These are phyloP conservation scores for Agelastica alni DNA, from an alignment of 2,888 invertebrate genomes.

Conservation along the genomic window DNA sequence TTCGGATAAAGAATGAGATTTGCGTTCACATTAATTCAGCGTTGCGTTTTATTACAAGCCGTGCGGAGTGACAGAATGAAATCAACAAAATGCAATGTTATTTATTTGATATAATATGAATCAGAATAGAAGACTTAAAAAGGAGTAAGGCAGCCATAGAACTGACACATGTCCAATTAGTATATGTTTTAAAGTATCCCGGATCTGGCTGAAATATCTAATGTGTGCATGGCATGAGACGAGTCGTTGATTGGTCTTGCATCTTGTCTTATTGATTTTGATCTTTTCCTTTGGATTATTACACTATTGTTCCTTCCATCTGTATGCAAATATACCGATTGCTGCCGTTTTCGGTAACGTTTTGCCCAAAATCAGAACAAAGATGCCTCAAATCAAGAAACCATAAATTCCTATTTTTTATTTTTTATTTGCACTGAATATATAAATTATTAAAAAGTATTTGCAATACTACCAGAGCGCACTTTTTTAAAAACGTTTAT, in stretches of 20 bases:
- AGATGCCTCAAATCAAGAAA: slow-evolving; percentile 10
- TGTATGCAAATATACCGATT: slow-evolving; percentile 46
- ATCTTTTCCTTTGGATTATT: slow-evolving; percentile 50
- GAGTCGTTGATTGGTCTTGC: slow-evolving; percentile 29
- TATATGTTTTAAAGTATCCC: slow-evolving; percentile 55
- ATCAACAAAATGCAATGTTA: slow-evolving; percentile 42
- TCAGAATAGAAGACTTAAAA: slow-evolving; percentile 52
- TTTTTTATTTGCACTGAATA: too few relatives aligned
- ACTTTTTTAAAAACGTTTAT: too few relatives aligned
- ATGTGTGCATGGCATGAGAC: slow-evolving; percentile 40
- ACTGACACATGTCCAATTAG: slow-evolving; percentile 56
- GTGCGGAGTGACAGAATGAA: slow-evolving; percentile 32
- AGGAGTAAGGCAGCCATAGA: slow-evolving; percentile 50
- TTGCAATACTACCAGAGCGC: too few relatives aligned
- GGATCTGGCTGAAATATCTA: slow-evolving; percentile 51
- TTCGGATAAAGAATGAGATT: too few relatives aligned
- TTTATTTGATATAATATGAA: slow-evolving; percentile 48
- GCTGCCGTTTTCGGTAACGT: slow-evolving; percentile 33
- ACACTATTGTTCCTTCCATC: slow-evolving; percentile 52
- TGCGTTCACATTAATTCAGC: too few relatives aligned
- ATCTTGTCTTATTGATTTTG: slow-evolving; percentile 52
- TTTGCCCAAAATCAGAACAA: slow-evolving; percentile 24
- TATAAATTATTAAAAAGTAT: too few relatives aligned
- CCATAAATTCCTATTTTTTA: background rate
- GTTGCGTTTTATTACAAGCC: slow-evolving; percentile 15